Percentiles rank a stretch among this genome's conserved stretches.
phyloP scores from a whole-genome alignment of 2,888 invertebrate genomes.

The Drosophila borborema region DNA sequence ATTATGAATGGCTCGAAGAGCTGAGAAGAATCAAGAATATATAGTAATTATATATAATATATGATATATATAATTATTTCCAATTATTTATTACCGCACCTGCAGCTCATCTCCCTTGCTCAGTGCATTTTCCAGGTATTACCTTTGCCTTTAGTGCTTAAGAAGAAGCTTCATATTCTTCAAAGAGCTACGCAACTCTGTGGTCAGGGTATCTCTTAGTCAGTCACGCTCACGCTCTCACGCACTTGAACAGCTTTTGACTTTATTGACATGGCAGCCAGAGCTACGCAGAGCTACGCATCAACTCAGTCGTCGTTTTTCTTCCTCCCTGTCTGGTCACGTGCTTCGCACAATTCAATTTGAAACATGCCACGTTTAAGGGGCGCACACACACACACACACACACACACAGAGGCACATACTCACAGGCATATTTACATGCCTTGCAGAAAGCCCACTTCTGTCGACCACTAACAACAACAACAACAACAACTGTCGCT shows the following conservation, averaged over 20 bases:
- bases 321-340: constrained; percentile 56
- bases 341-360: constrained; percentile 79
- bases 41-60: too few relatives aligned
- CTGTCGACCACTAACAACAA: constrained; percentile 62
- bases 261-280: constrained; percentile 75
- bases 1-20: too few relatives aligned
- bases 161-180: background rate
- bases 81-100: too few relatives aligned
- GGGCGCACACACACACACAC: constrained; percentile 4
- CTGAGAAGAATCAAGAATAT: too few relatives aligned
- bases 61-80: too few relatives aligned
- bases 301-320: background rate
- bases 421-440: constrained; percentile 26
- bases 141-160: too few relatives aligned
- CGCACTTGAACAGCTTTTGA: constrained; percentile 45
- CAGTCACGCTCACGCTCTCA: background rate
- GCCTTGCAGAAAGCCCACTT: constrained; percentile 53
- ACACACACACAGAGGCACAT: background rate
- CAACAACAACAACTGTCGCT: constrained; percentile 54
- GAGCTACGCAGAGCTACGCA: constrained; percentile 13
- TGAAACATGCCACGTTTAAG: constrained; percentile 59
- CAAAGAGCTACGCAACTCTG: background rate
- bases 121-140: too few relatives aligned
- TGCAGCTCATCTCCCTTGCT: too few relatives aligned
- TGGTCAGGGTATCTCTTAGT: background rate